Percentiles rank a stretch among this genome's conserved stretches.
Conservation (phyloP, 2,888 invertebrate genomes). For the Folsomia candida region DNA sequence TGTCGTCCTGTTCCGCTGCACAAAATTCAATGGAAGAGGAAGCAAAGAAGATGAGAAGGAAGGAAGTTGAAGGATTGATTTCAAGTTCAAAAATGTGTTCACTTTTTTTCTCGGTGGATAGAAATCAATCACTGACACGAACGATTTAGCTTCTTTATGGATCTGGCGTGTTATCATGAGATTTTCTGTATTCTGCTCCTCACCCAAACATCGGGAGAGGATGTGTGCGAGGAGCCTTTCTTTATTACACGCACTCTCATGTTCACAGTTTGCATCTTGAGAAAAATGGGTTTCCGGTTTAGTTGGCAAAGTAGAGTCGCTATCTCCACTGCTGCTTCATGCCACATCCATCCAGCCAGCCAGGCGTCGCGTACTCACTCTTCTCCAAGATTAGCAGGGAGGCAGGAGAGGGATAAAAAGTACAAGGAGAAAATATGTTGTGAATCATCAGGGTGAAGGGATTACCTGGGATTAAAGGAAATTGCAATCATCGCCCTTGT, state of each 20-base stretch:
- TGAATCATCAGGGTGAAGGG: background rate
- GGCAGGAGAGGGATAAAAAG: too few species aligned
- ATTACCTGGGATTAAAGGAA: background rate
- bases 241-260: too few species aligned
- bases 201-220: too few species aligned
- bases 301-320: too few species aligned
- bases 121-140: slow-evolving; percentile 46
- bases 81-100: background rate
- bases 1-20: background rate
- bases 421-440: background rate
- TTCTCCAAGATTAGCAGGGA: too few species aligned
- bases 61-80: too few species aligned
- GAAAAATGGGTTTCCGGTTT: background rate
- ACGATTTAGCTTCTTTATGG: slow-evolving; percentile 33
- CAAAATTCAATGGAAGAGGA: too few species aligned
- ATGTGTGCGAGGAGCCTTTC: too few species aligned
- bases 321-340: background rate
- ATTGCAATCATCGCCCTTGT: background rate
- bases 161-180: background rate
- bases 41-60: too few species aligned
- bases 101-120: background rate
- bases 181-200: background rate
- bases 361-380: background rate
- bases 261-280: background rate
- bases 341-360: background rate